Evolutionary conservation across 2,113 vertebrate genomes (phyloP), one percentile per base, ranked within the genome.

Genomic region (Neogobius melanostomus): DNA sequence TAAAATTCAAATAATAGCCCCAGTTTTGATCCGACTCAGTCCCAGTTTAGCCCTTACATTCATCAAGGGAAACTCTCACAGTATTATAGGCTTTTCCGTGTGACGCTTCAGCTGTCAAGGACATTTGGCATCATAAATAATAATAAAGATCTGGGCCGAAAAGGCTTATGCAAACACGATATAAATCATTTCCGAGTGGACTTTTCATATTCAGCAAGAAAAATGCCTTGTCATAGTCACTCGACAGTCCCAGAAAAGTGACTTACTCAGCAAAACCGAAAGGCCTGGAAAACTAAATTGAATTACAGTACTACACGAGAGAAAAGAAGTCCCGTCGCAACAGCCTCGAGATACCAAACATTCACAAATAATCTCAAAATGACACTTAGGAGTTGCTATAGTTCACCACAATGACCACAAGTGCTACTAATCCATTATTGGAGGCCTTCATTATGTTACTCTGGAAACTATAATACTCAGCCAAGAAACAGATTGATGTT

Each of bases 181-280:
- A 76, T 72, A 11, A 77, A 69, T 80, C 49, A 73, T n/a, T 63
- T 57, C 72, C 48, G 44, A 45, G 60, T 50, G 45, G 68, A 67
- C 70, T 75, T 63, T 72, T 52, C 52, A 65, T 44, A 74, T 76
- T 82, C 69, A 79, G 60, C 65, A 76, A 64, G 8, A 44, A 59
- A 85, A 88, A 77, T 51, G 77, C 77, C 10, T 3, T n/a, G 72
- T 85, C 79, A 81, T 57, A 45, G 70, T 57, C 21, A 14, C 74
- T 69, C 57, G 11, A 86, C 72, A 56, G 76, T 85, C 78, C 44
- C 56, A 76, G 28, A 49, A 53, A 77, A 80, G 75, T 47, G 16
- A 46, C 68, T 68, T n/a, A 61, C 43, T 73, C 78, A 72, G 86
- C 85, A 77, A 43, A 76, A 77, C 16, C 49, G 80, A 71, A 66